Conservation (phyloP, 1,140 invertebrate species). For the Vollenhovia emeryi region DNA sequence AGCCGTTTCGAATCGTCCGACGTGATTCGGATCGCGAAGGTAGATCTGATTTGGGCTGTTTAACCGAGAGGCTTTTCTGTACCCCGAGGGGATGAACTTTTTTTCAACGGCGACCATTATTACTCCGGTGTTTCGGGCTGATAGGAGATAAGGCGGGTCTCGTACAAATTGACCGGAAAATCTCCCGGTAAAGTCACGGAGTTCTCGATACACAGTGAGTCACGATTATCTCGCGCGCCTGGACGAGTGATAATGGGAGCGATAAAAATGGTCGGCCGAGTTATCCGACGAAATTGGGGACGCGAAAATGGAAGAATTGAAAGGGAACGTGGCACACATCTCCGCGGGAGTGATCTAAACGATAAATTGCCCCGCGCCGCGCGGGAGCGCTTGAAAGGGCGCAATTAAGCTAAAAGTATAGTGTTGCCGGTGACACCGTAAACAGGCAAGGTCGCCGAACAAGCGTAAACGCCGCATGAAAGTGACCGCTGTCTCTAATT, state of each 20-base stretch:
- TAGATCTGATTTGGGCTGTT: conserved; percentile 6
- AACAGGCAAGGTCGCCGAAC: conserved; percentile 56
- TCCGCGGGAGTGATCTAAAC: background rate
- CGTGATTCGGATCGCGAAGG: background rate
- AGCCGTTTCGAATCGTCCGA: background rate
- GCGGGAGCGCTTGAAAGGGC: conserved; percentile 7
- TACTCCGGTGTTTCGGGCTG: background rate
- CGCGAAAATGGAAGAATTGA: background rate
- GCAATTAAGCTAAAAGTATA: conserved; percentile 53
- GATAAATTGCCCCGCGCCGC: conserved; percentile 15
- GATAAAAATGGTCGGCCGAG: no score
- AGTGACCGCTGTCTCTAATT: conserved; percentile 8
- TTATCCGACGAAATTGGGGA: background rate
- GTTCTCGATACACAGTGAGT: background rate
- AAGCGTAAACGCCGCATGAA: conserved; percentile 50
- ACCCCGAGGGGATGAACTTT: background rate
- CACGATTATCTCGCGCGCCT: background rate
- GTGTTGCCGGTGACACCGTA: conserved; percentile 34
- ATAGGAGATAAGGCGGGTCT: background rate
- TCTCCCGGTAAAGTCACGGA: background rate
- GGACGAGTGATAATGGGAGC: no score
- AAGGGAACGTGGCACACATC: background rate
- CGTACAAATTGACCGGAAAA: background rate
- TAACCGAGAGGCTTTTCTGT: background rate
- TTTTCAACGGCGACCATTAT: background rate